phyloP scores from a whole-genome alignment of 2,113 vertebrate species.

The Megaleporinus macrocephalus region DNA sequence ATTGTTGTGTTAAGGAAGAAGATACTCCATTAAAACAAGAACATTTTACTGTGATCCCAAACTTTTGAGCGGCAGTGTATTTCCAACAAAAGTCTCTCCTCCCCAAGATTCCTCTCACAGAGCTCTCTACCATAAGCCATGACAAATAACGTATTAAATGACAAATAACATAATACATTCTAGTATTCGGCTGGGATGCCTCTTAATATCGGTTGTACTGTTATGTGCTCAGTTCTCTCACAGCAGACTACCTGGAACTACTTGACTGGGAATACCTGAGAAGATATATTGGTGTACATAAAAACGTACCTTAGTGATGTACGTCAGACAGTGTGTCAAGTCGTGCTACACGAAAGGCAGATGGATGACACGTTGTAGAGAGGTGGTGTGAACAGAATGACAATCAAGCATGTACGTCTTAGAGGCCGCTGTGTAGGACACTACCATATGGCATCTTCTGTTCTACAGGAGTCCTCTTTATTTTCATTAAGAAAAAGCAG shows the following conservation, averaged over 20 bases:
- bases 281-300: neutral
- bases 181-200: too few relatives aligned
- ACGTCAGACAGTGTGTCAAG: slow-evolving; percentile 8
- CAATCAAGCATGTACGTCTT: slow-evolving; percentile 10
- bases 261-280: neutral
- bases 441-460: slow-evolving; percentile 12
- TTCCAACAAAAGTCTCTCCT: too few relatives aligned
- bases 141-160: too few relatives aligned
- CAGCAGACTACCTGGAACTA: neutral
- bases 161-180: too few relatives aligned
- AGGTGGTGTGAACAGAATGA: slow-evolving; percentile 2
- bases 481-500: slow-evolving; percentile 46
- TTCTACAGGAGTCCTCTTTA: slow-evolving; percentile 5
- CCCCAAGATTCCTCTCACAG: too few relatives aligned
- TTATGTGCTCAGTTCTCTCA: neutral
- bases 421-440: slow-evolving; percentile 19
- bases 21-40: too few relatives aligned
- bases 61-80: too few relatives aligned
- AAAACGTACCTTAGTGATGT: neutral
- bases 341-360: slow-evolving; percentile 1
- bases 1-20: too few relatives aligned
- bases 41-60: too few relatives aligned
- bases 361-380: slow-evolving; percentile 10
- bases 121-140: too few relatives aligned
- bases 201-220: too few relatives aligned